phyloP scores from a whole-genome alignment of 2,888 invertebrate genomes.

The Tromatobia lineatoria region DNA sequence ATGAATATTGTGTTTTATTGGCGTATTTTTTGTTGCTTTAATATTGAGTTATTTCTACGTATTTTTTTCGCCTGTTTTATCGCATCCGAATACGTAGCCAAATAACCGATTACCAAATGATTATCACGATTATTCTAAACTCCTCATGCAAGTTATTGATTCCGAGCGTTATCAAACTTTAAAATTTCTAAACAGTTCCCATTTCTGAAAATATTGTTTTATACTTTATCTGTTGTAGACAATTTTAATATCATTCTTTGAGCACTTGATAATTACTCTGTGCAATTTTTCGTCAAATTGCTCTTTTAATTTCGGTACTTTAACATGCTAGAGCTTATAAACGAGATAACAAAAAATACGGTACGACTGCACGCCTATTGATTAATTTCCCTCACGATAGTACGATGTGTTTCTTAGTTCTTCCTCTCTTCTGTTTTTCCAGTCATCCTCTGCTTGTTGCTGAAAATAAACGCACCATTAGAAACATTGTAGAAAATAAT shows the following conservation, averaged over 20 bases:
- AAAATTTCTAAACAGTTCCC: neutral
- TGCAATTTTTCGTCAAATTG: neutral
- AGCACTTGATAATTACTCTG: no score
- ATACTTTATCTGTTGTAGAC: no score
- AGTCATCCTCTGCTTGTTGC: conserved; percentile 96
- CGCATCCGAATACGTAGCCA: no score
- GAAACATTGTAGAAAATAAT: neutral
- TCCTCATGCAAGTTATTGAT: neutral
- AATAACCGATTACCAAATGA: no score
- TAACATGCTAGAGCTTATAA: neutral
- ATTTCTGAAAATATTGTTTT: no score
- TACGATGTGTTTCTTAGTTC: conserved; percentile 86
- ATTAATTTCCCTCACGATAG: conserved; percentile 82
- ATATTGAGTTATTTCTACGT: no score
- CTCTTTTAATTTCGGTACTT: neutral
- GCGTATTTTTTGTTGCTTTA: no score
- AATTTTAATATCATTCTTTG: neutral
- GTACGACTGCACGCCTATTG: neutral
- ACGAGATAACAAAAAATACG: neutral
- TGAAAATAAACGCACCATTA: conserved; percentile 81
- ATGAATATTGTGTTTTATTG: neutral
- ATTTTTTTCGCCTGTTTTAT: no score
- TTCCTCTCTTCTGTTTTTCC: conserved; percentile 89
- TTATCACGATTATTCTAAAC: no score
- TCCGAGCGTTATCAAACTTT: neutral